Percentiles rank a stretch among this genome's conserved stretches.
Conservation (phyloP, 2,797 vertebrate species). For the Labeo calbasu region DNA sequence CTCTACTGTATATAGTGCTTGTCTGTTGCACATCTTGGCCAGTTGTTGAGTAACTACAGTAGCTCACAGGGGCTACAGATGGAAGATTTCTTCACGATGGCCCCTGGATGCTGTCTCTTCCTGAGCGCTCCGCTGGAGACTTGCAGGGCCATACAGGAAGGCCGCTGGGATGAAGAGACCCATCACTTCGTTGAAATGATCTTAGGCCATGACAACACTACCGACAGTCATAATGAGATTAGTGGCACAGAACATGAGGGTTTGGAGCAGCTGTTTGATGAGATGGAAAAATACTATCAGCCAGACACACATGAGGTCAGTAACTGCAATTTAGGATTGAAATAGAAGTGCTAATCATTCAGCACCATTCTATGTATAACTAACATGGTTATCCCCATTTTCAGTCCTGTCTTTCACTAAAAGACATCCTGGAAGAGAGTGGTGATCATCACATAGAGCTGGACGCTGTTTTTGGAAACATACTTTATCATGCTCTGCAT, state of each 20-base stretch:
- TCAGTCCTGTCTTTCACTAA: slow-evolving; percentile 75
- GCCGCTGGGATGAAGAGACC: slow-evolving; percentile 68
- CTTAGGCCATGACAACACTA: slow-evolving; percentile 42
- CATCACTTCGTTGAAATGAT: slow-evolving; percentile 67
- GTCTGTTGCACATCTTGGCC: slow-evolving; percentile 59
- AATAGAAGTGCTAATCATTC: not conserved
- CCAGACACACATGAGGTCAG: slow-evolving; percentile 49
- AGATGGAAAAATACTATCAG: slow-evolving; percentile 67
- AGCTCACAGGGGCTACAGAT: slow-evolving; percentile 41
- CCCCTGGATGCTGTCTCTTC: slow-evolving; percentile 71
- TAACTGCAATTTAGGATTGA: not conserved
- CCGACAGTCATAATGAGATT: not conserved
- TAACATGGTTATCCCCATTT: not conserved
- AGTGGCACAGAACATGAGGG: slow-evolving; percentile 3
- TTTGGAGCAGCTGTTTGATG: slow-evolving; percentile 64
- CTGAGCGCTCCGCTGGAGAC: slow-evolving; percentile 67
- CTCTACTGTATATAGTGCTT: slow-evolving; percentile 21
- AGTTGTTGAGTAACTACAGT: slow-evolving; percentile 68
- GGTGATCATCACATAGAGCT: slow-evolving; percentile 44
- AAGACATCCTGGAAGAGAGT: slow-evolving; percentile 73
- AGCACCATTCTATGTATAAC: not conserved
- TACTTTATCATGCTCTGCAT: slow-evolving; percentile 75
- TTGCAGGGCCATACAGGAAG: slow-evolving; percentile 63
- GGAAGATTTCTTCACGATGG: slow-evolving; percentile 70
- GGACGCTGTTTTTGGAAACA: slow-evolving; percentile 68